Base-by-base conservation (phyloP, 2,888 invertebrate species). In the Acronicta psi region DNA sequence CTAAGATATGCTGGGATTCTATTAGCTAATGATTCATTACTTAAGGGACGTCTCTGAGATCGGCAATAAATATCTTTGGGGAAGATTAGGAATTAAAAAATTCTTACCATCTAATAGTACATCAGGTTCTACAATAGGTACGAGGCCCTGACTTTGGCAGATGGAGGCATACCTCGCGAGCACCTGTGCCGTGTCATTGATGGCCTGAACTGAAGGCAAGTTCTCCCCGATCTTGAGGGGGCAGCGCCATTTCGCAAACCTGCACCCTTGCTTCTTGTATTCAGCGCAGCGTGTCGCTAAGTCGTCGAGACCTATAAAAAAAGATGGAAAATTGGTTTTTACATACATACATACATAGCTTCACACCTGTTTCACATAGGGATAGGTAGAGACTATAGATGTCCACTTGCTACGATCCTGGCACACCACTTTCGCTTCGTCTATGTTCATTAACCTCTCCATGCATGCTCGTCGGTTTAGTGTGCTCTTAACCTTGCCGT, bases 91-190 rank as follows among this genome's bases (percentile, higher is more conserved):
- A n/a, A 14, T 6, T 34, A 14, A 2, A 20, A 43, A 16, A 8
- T 5, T 14, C 82, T 82, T 59, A 86, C 99, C 99, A 93, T 99
- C 99, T 69, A 98, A 97, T 65, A 99, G 95, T 18, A 99, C 97
- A 92, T 99, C 99, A 29, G 99, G 99, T 87, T 99, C 99, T 69
- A 99, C 99, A 86, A 99, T 99, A 11, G 99, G 99, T 25, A 99
- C 99, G 79, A 99, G 96, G 47, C 99, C 97, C 90, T 99, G 97
- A 62, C 97, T 96, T 88, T 98, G 98, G 86, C 98, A 98, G 87
- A 98, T 97, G 73, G 97, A 97, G 9, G 99, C 99, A 87, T 99
- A 99, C 80, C 99, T 96, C 17, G 99, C 99, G 81, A 99, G 94
- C 1, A 99, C 98, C 80, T 98, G 98, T 54, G 99, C 99, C 84